Base-by-base conservation (phyloP, 2,797 vertebrate genomes). In the Micropoecilia bifurca region DNA sequence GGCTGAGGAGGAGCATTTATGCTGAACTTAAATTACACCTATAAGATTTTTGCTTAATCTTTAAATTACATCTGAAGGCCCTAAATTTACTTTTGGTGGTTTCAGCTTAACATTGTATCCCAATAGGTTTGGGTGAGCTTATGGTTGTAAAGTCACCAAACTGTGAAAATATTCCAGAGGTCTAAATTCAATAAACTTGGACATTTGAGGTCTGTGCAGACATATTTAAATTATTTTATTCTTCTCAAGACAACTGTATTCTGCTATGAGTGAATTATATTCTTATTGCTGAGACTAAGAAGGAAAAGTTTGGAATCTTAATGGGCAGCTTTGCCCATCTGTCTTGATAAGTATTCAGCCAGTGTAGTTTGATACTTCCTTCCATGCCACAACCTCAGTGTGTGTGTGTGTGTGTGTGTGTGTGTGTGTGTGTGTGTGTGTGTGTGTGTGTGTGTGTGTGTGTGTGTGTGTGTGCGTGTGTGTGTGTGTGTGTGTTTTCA, bases 351-450 rank as follows among this genome's bases (percentile, higher is more conserved):
- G 91, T 93, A 94, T 95, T 94, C 93, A 83, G 89, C 87, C 87
- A 75, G 90, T 93, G 93, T 94, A 95, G 92, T 93, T 92, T 92
- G 93, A 95, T 95, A 93, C 94, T 95, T 93, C 92, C 93, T 90
- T 93, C 91, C 88, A 94, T 91, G 92, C 91, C 88, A 89, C 87
- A 92, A 91, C 88, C 89, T 90, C 74, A 47, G 16, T 79, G 74
- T 81, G 80, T 90, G 82, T 83, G 84, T 78, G 69, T 74, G 77
- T 80, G 83, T 83, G 80, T 86, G 77, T 80, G 83, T 83, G 80
- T 86, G 16, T 79, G 74, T 81, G 80, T 90, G 82, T 83, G 84
- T 78, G 69, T 74, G 77, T 80, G 83, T 83, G 80, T 86, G 16
- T 79, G 74, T 81, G 80, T 90, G 82, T 83, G 84, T 78, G 69